Evolutionary conservation across 2,888 invertebrate genomes (phyloP).

Genomic region (Cheilosia variabilis): DNA sequence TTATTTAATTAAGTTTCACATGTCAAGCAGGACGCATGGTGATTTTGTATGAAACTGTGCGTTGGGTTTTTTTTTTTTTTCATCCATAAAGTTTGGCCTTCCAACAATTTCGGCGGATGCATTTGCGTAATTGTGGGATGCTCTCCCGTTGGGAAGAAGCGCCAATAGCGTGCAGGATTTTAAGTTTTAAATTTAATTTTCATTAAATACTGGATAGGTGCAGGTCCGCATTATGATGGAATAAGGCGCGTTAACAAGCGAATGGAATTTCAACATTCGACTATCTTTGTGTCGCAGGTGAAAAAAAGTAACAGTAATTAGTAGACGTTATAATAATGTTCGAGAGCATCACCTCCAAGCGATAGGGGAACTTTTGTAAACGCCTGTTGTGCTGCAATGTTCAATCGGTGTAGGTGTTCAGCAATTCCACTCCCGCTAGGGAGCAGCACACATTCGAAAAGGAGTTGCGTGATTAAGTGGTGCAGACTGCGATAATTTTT

Average conservation of each 20-base stretch:
- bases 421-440: no score
- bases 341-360: no score
- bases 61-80: conserved; percentile 13
- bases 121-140: conserved; percentile 52
- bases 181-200: conserved; percentile 61
- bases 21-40: conserved; percentile 60
- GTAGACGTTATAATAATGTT: no score
- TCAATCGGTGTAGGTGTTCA: no score
- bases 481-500: no score
- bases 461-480: no score
- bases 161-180: conserved; percentile 52
- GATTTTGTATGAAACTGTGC: conserved; percentile 49
- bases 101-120: neutral
- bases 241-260: neutral
- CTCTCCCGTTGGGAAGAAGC: conserved; percentile 26
- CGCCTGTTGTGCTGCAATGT: no score
- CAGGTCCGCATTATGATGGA: conserved; percentile 20
- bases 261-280: neutral
- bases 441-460: no score
- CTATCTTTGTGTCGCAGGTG: no score
- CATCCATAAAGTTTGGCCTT: neutral
- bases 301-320: no score
- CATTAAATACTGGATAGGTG: conserved; percentile 31
- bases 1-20: conserved; percentile 73
- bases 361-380: no score